phyloP scores from a whole-genome alignment of 1,140 invertebrate species.

The Trachymyrmex cornetzi region DNA sequence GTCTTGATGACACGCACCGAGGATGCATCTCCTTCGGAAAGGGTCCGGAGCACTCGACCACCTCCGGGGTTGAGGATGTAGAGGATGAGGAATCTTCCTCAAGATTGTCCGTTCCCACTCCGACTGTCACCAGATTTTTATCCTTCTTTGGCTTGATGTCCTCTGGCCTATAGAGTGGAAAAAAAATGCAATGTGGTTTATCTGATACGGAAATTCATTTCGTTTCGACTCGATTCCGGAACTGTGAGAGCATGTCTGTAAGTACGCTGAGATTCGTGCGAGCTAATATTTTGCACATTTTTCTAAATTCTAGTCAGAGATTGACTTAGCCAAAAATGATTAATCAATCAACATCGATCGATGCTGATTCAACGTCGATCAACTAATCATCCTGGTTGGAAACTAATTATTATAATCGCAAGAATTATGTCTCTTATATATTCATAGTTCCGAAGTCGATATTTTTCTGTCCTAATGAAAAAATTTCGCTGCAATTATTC shows the following conservation, averaged over 20 bases:
- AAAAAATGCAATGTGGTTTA: slow-evolving; percentile 11
- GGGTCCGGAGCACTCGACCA: no score
- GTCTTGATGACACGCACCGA: no score
- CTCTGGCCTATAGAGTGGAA: slow-evolving; percentile 89
- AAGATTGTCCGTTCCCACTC: no score
- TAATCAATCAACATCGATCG: no score
- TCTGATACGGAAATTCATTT: background rate
- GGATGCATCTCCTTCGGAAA: no score
- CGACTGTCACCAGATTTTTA: no score
- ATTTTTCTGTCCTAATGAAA: background rate
- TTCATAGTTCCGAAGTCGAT: background rate
- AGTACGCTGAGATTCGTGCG: background rate
- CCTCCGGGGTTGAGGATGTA: no score
- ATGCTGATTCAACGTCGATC: no score
- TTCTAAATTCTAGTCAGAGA: background rate
- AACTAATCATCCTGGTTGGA: background rate
- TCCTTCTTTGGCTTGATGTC: no score
- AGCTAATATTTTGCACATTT: background rate
- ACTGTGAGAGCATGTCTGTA: background rate
- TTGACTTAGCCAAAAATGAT: no score
- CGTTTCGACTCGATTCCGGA: background rate
- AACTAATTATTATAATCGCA: background rate
- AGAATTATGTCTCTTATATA: background rate
- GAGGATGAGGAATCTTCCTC: no score
- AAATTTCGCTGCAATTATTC: no score